Evolutionary conservation across 1,140 invertebrate genomes (phyloP).

Genomic region (Drosophila repletoides): DNA sequence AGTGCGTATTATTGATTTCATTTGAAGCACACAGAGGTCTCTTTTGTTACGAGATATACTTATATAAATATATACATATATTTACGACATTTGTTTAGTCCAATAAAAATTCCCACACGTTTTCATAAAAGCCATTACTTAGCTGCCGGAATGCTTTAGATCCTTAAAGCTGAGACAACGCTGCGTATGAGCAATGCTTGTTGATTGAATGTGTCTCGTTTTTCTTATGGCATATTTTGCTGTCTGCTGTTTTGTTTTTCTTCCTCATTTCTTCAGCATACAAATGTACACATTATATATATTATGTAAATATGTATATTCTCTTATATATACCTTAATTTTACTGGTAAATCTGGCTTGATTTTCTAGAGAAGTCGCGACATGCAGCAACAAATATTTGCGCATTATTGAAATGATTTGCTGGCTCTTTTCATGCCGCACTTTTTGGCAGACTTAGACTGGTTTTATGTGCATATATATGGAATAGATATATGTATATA

Average conservation of each 20-base stretch:
- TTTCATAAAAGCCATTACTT: conserved; percentile 32
- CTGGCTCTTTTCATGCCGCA: background rate
- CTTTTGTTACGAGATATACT: background rate
- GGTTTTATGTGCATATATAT: background rate
- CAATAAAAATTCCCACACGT: conserved; percentile 24
- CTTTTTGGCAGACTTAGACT: background rate
- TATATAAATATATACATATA: background rate
- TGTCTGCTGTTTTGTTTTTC: too few relatives aligned
- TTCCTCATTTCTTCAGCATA: too few relatives aligned
- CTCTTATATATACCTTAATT: too few relatives aligned
- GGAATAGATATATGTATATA: background rate
- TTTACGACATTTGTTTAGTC: background rate
- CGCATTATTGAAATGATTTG: background rate
- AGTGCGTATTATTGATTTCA: conserved; percentile 36
- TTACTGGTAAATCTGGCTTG: too few relatives aligned
- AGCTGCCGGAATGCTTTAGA: conserved; percentile 9
- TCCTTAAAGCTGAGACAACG: conserved; percentile 36
- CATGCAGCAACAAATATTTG: background rate
- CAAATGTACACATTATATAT: too few relatives aligned
- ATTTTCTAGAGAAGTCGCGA: too few relatives aligned
- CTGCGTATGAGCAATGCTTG: conserved; percentile 50
- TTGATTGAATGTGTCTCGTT: conserved; percentile 11
- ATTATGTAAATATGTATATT: too few relatives aligned
- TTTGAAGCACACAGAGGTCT: background rate
- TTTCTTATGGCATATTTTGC: conserved; percentile 3